A percentile compares a stretch with the other conserved stretches of the same genome.
These are phyloP conservation scores for Trachelus tabidus DNA, from an alignment of 2,888 invertebrate genomes.

Conservation along the genomic window DNA sequence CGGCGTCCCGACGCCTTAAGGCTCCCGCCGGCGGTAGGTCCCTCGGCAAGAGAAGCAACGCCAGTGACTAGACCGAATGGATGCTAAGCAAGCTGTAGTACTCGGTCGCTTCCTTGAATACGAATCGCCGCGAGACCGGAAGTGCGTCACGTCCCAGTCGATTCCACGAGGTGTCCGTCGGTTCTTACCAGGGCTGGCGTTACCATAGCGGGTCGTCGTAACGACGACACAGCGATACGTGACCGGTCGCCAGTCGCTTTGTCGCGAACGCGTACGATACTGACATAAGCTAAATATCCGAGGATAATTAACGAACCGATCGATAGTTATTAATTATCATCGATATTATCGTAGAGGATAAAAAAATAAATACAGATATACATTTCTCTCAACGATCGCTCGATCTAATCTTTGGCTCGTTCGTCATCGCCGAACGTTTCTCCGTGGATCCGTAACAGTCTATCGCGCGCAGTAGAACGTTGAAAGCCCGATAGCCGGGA, in stretches of 20 bases:
- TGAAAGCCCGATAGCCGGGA: no score
- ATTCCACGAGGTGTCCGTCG: slow-evolving; percentile 42
- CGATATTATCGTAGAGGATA: no score
- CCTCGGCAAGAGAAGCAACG: slow-evolving; percentile 19
- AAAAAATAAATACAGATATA: no score
- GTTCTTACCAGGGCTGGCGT: slow-evolving; percentile 14
- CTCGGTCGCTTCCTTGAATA: slow-evolving; percentile 64
- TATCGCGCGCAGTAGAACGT: no score
- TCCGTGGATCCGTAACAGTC: no score
- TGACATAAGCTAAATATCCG: no score
- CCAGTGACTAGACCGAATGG: slow-evolving; percentile 54
- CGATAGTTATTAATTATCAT: no score
- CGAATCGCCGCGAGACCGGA: slow-evolving; percentile 55
- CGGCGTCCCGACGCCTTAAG: slow-evolving; percentile 35
- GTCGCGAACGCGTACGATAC: no score
- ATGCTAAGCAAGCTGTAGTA: slow-evolving; percentile 65
- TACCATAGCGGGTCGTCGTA: slow-evolving; percentile 30
- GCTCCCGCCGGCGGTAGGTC: slow-evolving; percentile 42
- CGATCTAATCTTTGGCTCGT: no score
- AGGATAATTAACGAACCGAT: no score
- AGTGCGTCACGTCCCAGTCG: slow-evolving; percentile 58
- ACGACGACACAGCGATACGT: slow-evolving; percentile 13
- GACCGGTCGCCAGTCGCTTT: slow-evolving; percentile 12
- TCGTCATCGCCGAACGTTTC: no score
- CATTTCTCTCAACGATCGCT: no score